Evolutionary conservation across 2,797 vertebrate genomes (phyloP).

Genomic region (Hemibagrus guttatus): DNA sequence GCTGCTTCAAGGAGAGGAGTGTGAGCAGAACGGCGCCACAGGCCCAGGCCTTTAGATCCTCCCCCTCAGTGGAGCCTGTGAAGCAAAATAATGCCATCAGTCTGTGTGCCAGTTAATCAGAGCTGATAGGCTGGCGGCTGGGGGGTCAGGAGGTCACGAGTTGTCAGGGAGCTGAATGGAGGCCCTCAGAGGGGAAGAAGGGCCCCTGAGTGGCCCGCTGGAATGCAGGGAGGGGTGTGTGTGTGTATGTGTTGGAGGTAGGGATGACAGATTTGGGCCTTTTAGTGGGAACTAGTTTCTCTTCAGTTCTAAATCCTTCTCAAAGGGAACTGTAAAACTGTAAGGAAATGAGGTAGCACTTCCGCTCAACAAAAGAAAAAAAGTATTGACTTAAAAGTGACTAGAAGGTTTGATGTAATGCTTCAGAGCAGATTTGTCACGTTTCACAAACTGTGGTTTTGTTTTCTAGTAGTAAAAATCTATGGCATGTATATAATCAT

Average conservation of each 20-base stretch:
- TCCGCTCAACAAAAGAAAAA: slow-evolving; percentile 3
- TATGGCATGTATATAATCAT: neutral
- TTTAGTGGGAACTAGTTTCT: slow-evolving; percentile 54
- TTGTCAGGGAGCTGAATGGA: slow-evolving; percentile 86
- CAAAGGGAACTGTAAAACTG: slow-evolving; percentile 43
- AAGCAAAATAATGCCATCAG: slow-evolving; percentile 87
- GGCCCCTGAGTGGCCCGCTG: slow-evolving; percentile 55
- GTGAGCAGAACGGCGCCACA: slow-evolving; percentile 79
- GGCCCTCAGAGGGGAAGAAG: slow-evolving; percentile 54
- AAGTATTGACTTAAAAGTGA: neutral
- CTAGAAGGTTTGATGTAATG: slow-evolving; percentile 15
- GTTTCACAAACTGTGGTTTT: neutral
- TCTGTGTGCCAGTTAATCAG: slow-evolving; percentile 83
- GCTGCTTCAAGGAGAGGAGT: slow-evolving; percentile 68
- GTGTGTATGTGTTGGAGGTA: slow-evolving; percentile 58
- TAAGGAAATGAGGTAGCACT: slow-evolving; percentile 41
- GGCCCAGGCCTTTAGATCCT: slow-evolving; percentile 78
- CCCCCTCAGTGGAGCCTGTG: slow-evolving; percentile 79
- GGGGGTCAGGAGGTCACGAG: slow-evolving; percentile 77
- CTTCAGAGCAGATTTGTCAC: neutral
- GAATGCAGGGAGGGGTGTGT: slow-evolving; percentile 61
- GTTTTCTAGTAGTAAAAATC: neutral
- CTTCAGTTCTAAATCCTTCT: slow-evolving; percentile 47
- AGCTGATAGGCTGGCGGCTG: slow-evolving; percentile 84
- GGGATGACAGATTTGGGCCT: slow-evolving; percentile 62